Base-by-base conservation (phyloP, 2,113 vertebrate species). In the Protobothrops mucrosquamatus region DNA sequence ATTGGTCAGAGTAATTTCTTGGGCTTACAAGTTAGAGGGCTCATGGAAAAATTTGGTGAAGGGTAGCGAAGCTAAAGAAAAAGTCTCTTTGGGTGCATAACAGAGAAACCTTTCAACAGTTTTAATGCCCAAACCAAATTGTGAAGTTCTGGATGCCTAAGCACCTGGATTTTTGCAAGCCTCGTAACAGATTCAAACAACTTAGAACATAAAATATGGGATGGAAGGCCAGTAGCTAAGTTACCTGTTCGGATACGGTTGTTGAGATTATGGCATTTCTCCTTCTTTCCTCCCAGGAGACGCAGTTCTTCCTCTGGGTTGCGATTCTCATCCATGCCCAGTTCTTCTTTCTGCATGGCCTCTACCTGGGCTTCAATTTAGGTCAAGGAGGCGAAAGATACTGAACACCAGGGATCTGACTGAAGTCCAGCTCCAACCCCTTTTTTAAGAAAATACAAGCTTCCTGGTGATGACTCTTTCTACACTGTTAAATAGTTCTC, bases 211-310 rank as follows among this genome's bases (percentile, higher is more conserved):
- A 81, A 39, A 89, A 29, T 29, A 81, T 1, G 22, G 61, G 20
- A 34, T 26, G 91, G 29, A 22, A 69, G 24, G 15, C 34, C 51
- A 4, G 94, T 95, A 1, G 95, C 95, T 91, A 89, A 86, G 81
- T 95, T 95, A 95, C 97, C 97, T 91, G 95, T 92, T 26, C 92
- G 89, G 48, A 86, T 81, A 85, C 69, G 90, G 59, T 48, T 87
- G 51, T 48, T 64, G 86, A 93, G 87, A 26, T 88, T 91, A 64
- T 94, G 91, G 52, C 93, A 91, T 74, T 92, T 92, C 85, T 92
- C 93, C 85, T 94, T 94, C 52, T 93, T 92, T 8, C 85, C 85
- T 15, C 89, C 88, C 9, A 91, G 24, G 14, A 91, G 91, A 24
- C 57, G 88, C 61, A 91, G 52, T 61, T 88, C 91, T 10, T 89